These are phyloP conservation scores for Lapara coniferarum DNA, from an alignment of 2,888 invertebrate species.

Conservation along the genomic window DNA sequence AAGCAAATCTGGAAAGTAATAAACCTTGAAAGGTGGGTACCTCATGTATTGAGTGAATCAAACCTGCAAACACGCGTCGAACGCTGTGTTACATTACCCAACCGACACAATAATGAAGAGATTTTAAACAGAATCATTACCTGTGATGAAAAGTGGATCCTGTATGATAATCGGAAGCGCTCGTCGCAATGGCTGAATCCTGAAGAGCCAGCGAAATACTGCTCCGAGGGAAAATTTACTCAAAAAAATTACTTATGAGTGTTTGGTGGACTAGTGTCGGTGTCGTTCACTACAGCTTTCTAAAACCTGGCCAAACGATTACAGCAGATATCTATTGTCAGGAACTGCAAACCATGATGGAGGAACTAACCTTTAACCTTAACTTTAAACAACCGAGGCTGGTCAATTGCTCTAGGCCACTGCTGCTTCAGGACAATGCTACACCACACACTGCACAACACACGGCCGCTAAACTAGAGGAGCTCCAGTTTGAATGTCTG, in stretches of 20 bases:
- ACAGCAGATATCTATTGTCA: background rate
- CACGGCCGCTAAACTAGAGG: slow-evolving; percentile 31
- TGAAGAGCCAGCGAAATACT: background rate
- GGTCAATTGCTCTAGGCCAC: background rate
- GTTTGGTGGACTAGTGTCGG: no score
- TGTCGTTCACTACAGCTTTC: no score
- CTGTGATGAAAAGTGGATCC: background rate
- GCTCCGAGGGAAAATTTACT: no score
- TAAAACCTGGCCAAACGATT: no score
- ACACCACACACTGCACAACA: slow-evolving; percentile 13
- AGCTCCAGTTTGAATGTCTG: slow-evolving; percentile 33
- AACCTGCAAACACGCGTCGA: background rate
- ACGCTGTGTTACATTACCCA: background rate
- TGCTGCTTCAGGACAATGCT: background rate
- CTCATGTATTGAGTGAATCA: no score
- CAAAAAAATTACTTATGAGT: no score
- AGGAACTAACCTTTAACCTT: background rate
- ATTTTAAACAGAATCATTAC: background rate
- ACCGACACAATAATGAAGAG: background rate
- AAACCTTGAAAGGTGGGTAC: no score
- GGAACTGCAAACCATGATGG: background rate
- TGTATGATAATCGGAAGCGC: background rate
- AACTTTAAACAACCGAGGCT: background rate
- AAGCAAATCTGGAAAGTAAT: background rate
- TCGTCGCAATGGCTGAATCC: background rate